A percentile compares a stretch with the other conserved stretches of the same genome.
Evolutionary conservation across 2,113 vertebrate genomes (phyloP).

Genomic region (Poeciliopsis occidentalis): DNA sequence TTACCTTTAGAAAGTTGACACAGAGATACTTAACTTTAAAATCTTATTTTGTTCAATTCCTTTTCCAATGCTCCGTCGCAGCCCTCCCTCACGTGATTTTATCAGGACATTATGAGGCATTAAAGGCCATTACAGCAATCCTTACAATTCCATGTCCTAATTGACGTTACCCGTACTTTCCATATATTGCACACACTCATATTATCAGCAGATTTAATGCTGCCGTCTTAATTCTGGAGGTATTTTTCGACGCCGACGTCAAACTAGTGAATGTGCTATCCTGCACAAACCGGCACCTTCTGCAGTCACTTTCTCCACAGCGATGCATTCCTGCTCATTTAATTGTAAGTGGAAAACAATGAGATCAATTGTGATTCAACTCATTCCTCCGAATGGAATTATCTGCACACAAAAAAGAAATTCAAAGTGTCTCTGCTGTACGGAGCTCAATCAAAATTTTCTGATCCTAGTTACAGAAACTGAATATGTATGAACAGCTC

Average conservation of each 20-base stretch:
- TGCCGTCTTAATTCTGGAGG: conserved; percentile 5
- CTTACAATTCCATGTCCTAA: conserved; percentile 20
- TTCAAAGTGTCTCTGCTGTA: conserved; percentile 81
- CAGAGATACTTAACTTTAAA: not conserved
- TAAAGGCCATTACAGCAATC: conserved; percentile 57
- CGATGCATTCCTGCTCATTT: conserved; percentile 72
- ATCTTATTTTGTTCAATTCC: conserved; percentile 53
- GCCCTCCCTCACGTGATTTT: conserved; percentile 41
- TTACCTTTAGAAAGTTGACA: not conserved
- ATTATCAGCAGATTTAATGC: not conserved
- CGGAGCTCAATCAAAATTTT: conserved; percentile 84
- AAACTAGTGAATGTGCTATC: conserved; percentile 34
- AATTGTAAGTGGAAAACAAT: conserved; percentile 77
- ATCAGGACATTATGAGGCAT: conserved; percentile 53
- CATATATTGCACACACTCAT: not conserved
- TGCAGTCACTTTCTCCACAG: conserved; percentile 50
- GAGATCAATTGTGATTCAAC: conserved; percentile 85
- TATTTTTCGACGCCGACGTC: not conserved
- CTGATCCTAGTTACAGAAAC: conserved; percentile 82
- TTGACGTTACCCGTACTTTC: conserved; percentile 9
- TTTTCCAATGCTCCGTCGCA: conserved; percentile 41
- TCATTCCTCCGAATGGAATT: conserved; percentile 81
- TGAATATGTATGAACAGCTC: conserved; percentile 86
- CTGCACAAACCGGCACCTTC: conserved; percentile 60
- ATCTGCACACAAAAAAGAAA: conserved; percentile 81